Evolutionary conservation across 2,797 vertebrate genomes (phyloP).

Genomic region (Pipistrellus nathusii): DNA sequence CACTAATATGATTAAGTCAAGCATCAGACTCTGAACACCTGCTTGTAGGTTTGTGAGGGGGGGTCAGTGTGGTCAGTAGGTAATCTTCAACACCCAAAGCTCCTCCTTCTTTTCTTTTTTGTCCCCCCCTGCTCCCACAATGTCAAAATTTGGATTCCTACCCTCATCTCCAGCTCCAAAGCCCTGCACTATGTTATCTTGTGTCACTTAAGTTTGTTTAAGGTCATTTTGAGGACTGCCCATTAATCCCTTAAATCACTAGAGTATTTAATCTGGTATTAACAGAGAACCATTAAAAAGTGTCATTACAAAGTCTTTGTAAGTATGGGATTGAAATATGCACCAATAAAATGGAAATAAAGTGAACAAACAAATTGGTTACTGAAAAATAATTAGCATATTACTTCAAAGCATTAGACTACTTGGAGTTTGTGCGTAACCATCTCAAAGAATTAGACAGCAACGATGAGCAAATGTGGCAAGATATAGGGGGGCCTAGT

Average conservation of each 20-base stretch:
- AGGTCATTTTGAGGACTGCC: constrained; percentile 73
- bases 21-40: constrained; percentile 58
- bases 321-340: constrained; percentile 34
- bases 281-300: constrained; percentile 61
- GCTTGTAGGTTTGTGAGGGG: neutral
- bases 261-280: constrained; percentile 76
- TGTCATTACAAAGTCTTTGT: neutral
- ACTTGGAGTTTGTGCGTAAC: neutral
- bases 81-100: neutral
- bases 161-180: constrained; percentile 22
- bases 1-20: constrained; percentile 91
- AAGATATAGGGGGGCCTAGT: neutral
- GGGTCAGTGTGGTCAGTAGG: neutral
- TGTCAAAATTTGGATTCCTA: constrained; percentile 16
- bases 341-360: neutral
- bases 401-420: constrained; percentile 2
- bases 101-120: neutral
- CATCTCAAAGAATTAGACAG: neutral
- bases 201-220: neutral
- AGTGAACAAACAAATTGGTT: neutral
- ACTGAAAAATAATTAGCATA: constrained; percentile 25
- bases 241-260: constrained; percentile 60
- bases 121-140: neutral
- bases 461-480: neutral
- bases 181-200: neutral